These are phyloP conservation scores for Percopsis omiscomaycus DNA, from an alignment of 2,797 vertebrate species.

Conservation along the genomic window DNA sequence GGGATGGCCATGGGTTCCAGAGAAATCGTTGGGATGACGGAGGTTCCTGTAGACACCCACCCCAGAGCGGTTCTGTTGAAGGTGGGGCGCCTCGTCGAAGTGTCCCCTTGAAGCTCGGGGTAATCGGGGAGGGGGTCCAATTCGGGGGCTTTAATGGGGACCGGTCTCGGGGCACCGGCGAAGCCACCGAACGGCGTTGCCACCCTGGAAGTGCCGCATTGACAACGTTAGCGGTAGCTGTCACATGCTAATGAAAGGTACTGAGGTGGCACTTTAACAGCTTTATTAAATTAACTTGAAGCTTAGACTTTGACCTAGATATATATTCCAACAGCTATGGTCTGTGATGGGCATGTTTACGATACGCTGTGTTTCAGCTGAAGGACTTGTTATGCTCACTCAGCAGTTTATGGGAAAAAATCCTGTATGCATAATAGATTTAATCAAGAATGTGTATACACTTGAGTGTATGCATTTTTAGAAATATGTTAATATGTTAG, in stretches of 20 bases:
- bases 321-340: conserved; percentile 17
- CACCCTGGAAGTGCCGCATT: conserved; percentile 80
- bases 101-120: conserved; percentile 75
- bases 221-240: conserved; percentile 34
- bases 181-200: conserved; percentile 95
- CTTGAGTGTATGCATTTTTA: no score
- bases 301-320: conserved; percentile 28
- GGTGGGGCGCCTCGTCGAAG: conserved; percentile 79
- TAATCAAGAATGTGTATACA: background rate
- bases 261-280: conserved; percentile 47
- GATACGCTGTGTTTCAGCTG: conserved; percentile 1
- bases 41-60: conserved; percentile 79
- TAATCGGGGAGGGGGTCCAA: conserved; percentile 78
- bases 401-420: conserved; percentile 12
- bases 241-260: conserved; percentile 35
- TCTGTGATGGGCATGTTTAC: conserved; percentile 7
- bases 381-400: conserved; percentile 22
- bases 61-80: conserved; percentile 94
- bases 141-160: conserved; percentile 78
- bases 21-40: conserved; percentile 70
- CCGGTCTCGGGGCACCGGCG: conserved; percentile 81
- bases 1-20: conserved; percentile 77
- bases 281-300: conserved; percentile 45
- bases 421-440: background rate
- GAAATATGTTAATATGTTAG: no score